phyloP scores from a whole-genome alignment of 2,888 invertebrate species.

The Scelioninae gen. 1 region DNA sequence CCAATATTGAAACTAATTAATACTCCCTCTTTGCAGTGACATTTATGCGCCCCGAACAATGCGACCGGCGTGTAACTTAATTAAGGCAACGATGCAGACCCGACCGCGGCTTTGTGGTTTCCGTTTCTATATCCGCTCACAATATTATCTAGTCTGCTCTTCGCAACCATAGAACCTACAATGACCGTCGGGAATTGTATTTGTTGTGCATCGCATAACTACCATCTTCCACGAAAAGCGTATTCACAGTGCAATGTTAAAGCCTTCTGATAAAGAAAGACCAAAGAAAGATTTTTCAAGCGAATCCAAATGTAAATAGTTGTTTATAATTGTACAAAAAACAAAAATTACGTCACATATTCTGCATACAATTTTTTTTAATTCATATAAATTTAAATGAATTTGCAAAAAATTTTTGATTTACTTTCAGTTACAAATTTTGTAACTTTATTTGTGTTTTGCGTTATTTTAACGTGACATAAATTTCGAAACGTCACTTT shows the following conservation, averaged over 20 bases:
- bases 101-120: slow-evolving; percentile 82
- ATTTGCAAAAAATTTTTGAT: too few relatives aligned
- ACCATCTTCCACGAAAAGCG: slow-evolving; percentile 70
- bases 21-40: slow-evolving; percentile 80
- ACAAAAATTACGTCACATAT: too few relatives aligned
- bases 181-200: slow-evolving; percentile 82
- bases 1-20: slow-evolving; percentile 82
- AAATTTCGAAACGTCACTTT: too few relatives aligned
- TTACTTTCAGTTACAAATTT: not conserved
- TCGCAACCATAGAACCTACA: slow-evolving; percentile 77
- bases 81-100: slow-evolving; percentile 84
- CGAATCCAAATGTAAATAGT: not conserved
- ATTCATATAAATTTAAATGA: too few relatives aligned
- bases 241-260: slow-evolving; percentile 42
- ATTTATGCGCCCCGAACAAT: slow-evolving; percentile 82
- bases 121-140: slow-evolving; percentile 80
- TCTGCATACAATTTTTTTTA: too few relatives aligned
- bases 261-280: slow-evolving; percentile 50
- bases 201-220: slow-evolving; percentile 77
- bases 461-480: too few relatives aligned
- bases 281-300: slow-evolving; percentile 4
- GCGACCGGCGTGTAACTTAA: slow-evolving; percentile 83
- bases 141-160: slow-evolving; percentile 83
- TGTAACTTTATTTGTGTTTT: not conserved
- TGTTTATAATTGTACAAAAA: too few relatives aligned